These are phyloP conservation scores for Pocillopora damicornis DNA, from an alignment of 64 coral and sea anemone genomes.

Conservation along the genomic window DNA sequence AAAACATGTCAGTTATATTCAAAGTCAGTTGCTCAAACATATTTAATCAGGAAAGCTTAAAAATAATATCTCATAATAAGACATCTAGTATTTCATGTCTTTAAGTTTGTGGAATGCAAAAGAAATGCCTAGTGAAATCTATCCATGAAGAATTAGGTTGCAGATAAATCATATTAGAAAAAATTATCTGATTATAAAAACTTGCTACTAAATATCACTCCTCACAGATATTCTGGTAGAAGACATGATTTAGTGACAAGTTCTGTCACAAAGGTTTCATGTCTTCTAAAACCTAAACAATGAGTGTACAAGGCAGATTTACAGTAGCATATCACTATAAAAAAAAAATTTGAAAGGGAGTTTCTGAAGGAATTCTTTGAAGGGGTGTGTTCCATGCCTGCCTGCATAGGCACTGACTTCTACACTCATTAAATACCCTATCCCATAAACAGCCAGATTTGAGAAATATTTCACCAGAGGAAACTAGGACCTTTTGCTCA, in stretches of 20 bases:
- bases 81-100: conserved; percentile 26
- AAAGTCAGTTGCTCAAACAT: background rate
- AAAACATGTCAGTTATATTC: too few species aligned
- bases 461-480: too few species aligned
- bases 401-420: too few species aligned
- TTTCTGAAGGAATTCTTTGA: too few species aligned
- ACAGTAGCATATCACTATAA: background rate
- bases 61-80: background rate
- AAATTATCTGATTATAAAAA: background rate
- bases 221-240: background rate
- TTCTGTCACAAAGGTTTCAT: background rate
- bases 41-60: conserved; percentile 35
- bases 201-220: background rate
- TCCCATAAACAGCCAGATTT: too few species aligned
- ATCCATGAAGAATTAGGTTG: background rate
- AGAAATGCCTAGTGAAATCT: background rate
- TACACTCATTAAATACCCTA: too few species aligned
- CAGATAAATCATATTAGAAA: conserved; percentile 19
- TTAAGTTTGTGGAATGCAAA: conserved; percentile 17
- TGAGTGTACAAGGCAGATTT: background rate
- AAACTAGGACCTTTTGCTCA: too few species aligned
- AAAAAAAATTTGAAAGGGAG: too few species aligned
- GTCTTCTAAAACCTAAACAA: background rate
- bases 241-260: background rate
- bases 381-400: too few species aligned